Conservation (phyloP, 2,113 vertebrate species). For the Furnarius figulus region DNA sequence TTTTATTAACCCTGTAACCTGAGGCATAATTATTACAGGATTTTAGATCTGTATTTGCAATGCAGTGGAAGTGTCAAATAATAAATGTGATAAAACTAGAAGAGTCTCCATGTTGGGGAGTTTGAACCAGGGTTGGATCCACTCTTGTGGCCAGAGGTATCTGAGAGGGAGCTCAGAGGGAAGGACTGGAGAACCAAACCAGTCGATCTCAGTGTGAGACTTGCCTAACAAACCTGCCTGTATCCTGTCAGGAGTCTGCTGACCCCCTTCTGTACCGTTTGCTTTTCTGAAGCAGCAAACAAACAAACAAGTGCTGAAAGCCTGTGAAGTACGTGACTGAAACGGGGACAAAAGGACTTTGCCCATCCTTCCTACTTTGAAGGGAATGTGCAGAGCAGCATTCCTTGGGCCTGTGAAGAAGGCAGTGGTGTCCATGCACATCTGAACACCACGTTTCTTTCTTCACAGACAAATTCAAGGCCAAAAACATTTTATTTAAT, state of each 20-base stretch:
- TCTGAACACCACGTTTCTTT: neutral
- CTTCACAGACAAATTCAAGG: neutral
- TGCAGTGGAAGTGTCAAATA: neutral
- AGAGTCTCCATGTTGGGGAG: accelerated
- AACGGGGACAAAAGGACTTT: neutral
- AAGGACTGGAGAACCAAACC: neutral
- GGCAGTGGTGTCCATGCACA: neutral
- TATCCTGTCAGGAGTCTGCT: neutral
- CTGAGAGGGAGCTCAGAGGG: neutral
- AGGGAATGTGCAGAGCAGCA: neutral
- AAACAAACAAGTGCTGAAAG: neutral
- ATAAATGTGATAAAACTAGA: neutral
- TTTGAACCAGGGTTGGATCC: neutral
- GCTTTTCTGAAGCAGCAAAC: neutral
- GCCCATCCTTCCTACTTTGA: neutral
- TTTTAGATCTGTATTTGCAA: neutral
- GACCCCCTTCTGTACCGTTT: neutral
- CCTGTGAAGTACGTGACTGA: neutral
- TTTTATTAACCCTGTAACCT: neutral
- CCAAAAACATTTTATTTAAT: neutral
- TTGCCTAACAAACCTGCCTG: neutral
- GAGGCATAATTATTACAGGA: neutral
- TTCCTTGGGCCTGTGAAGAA: neutral
- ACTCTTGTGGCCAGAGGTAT: neutral
- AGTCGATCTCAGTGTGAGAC: neutral